phyloP scores from a whole-genome alignment of 2,888 invertebrate genomes.

The Acleris emargana region DNA sequence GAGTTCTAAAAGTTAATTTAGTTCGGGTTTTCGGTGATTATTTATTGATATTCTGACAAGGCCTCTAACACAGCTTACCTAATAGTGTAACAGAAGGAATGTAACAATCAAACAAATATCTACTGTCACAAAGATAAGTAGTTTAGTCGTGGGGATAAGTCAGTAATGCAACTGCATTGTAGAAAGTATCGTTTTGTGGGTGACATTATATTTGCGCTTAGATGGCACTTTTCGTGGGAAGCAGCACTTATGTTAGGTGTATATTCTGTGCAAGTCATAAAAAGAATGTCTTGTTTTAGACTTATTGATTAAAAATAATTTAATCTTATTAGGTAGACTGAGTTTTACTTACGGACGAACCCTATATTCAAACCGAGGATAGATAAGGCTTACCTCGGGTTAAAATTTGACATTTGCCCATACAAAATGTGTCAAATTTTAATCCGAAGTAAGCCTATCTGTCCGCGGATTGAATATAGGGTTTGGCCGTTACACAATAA shows the following conservation, averaged over 20 bases:
- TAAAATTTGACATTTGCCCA: no score
- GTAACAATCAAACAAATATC: not conserved
- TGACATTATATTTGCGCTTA: slow-evolving; percentile 17
- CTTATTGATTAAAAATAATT: not conserved
- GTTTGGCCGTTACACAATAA: no score
- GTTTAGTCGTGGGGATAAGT: slow-evolving; percentile 13
- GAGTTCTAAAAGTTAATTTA: slow-evolving; percentile 59
- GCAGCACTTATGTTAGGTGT: not conserved
- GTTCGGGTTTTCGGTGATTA: slow-evolving; percentile 12
- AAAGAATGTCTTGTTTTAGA: no score
- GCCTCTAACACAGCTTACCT: not conserved
- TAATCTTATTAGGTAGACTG: not conserved
- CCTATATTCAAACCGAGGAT: no score
- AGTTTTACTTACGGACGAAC: no score
- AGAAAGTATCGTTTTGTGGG: slow-evolving; percentile 27
- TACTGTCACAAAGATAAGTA: slow-evolving; percentile 5
- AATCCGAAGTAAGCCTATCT: no score
- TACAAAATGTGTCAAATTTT: no score
- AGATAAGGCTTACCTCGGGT: no score
- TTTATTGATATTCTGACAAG: not conserved
- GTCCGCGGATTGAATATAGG: no score
- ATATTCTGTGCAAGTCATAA: not conserved
- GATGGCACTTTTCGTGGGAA: slow-evolving; percentile 29
- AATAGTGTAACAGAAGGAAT: not conserved
- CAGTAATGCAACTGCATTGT: slow-evolving; percentile 17